Evolutionary conservation across 1,140 invertebrate genomes (phyloP).

Genomic region (Bathynomus jamesi): DNA sequence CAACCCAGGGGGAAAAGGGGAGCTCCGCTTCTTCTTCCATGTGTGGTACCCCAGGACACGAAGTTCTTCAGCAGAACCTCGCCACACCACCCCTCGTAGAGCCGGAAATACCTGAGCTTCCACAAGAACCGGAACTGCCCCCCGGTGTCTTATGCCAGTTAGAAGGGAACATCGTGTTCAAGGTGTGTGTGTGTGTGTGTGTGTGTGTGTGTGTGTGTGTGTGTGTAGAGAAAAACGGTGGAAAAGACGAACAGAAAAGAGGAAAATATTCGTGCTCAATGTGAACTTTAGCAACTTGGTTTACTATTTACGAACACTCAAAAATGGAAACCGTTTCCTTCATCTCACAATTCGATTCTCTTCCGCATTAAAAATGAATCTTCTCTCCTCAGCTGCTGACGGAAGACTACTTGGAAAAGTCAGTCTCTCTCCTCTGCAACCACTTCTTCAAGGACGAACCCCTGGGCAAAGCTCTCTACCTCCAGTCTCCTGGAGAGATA

Average conservation of each 20-base stretch:
- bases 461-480: constrained; percentile 31
- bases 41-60: constrained; percentile 9
- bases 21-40: not conserved
- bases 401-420: constrained; percentile 35
- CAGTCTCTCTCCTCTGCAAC: constrained; percentile 40
- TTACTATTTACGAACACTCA: too few relatives aligned
- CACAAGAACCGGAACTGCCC: constrained; percentile 39
- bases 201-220: constrained; percentile 10
- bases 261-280: too few relatives aligned
- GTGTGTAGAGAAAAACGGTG: not conserved
- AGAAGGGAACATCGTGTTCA: constrained; percentile 34
- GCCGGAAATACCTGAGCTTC: constrained; percentile 30
- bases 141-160: constrained; percentile 31
- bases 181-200: constrained; percentile 19
- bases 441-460: constrained; percentile 40
- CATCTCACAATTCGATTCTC: too few relatives aligned
- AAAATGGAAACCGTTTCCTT: too few relatives aligned
- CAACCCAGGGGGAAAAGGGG: not conserved
- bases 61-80: not conserved
- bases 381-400: constrained; percentile 24
- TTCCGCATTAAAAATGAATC: too few relatives aligned
- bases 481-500: constrained; percentile 32
- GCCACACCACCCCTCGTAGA: constrained; percentile 19
- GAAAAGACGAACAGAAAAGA: not conserved
- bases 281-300: too few relatives aligned